Percentiles rank a stretch among this genome's conserved stretches.
These are phyloP conservation scores for Sphaerolaimus hirsutus DNA, from an alignment of 2,888 invertebrate species.

Conservation along the genomic window DNA sequence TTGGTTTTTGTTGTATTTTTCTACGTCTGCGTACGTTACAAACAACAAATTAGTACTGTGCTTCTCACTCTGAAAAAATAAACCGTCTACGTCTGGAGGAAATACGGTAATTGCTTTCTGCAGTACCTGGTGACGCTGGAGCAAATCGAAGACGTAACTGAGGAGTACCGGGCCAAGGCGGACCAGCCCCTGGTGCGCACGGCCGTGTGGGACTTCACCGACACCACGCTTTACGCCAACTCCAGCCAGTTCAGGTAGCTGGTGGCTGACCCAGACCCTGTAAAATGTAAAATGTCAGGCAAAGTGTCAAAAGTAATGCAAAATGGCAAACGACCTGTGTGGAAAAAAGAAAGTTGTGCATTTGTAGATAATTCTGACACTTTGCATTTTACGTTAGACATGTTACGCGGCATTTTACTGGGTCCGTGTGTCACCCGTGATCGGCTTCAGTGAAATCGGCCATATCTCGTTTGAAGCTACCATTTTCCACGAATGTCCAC, in stretches of 20 bases:
- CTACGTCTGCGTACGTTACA: too few species aligned
- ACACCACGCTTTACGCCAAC: constrained; percentile 56
- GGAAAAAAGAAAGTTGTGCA: too few species aligned
- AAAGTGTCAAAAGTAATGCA: too few species aligned
- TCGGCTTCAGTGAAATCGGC: constrained; percentile 85
- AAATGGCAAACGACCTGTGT: too few species aligned
- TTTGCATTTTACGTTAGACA: too few species aligned
- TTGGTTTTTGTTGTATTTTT: too few species aligned
- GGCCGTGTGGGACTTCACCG: constrained; percentile 69
- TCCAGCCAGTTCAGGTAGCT: constrained; percentile 72
- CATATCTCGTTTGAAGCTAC: constrained; percentile 36
- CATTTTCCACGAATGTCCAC: background rate
- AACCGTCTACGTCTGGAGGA: background rate
- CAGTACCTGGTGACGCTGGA: constrained; percentile 71
- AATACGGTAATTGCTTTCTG: background rate
- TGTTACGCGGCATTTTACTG: too few species aligned
- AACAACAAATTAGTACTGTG: too few species aligned
- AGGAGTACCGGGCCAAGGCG: constrained; percentile 31
- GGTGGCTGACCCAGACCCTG: constrained; percentile 73
- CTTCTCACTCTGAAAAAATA: too few species aligned
- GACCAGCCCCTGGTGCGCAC: constrained; percentile 31
- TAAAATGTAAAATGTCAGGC: too few species aligned
- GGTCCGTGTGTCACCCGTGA: too few species aligned
- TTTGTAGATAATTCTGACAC: too few species aligned
- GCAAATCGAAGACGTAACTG: constrained; percentile 51